Evolutionary conservation across 2,888 invertebrate species (phyloP), one percentile per base, ranked within the genome.

Genomic region (Tineola bisselliella): DNA sequence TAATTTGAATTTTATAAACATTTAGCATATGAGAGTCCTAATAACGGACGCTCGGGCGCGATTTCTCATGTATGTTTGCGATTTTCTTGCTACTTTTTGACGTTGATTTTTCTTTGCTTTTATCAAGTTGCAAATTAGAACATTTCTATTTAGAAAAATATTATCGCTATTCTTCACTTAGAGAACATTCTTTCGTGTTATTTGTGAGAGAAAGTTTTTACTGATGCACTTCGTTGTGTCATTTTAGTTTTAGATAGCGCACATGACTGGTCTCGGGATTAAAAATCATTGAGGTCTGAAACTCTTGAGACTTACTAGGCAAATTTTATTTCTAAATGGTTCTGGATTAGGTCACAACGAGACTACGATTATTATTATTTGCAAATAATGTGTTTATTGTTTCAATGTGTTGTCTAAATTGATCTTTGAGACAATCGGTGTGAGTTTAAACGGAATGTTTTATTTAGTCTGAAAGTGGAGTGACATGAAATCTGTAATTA

Each of bases 191-290:
- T 52, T 18, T 52, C 52, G 52, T 25, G n/a, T 48, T 48, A 48
- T 48, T 48, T 48, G 15, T 48, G 6, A 48, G 13, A 43, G 43
- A 15, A 15, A 2, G 6, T 48, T 48, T 48, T 48, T 48, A 48
- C 2, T 38, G 38, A 38, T 10, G 38, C 38, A 38, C 10, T 12
- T 3, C 10, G 10, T 12, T 38, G 38, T 10, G 38, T 38, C 38
- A 38, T 38, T 15, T 48, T 48, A 48, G 48, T 48, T 48, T 48
- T 48, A 48, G 38, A 38, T 48, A 48, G 17, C 8, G 48, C 48
- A 48, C 48, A 48, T n/a, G 48, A 48, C 48, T 48, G 48, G 48
- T 48, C 48, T 48, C 48, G 17, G 15, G 48, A 48, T 48, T 48
- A 17, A 17, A 48, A 48, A 48, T 48, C 48, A 17, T 3, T 5